phyloP scores from a whole-genome alignment of 2,113 vertebrate genomes.

The Jaculus jaculus region DNA sequence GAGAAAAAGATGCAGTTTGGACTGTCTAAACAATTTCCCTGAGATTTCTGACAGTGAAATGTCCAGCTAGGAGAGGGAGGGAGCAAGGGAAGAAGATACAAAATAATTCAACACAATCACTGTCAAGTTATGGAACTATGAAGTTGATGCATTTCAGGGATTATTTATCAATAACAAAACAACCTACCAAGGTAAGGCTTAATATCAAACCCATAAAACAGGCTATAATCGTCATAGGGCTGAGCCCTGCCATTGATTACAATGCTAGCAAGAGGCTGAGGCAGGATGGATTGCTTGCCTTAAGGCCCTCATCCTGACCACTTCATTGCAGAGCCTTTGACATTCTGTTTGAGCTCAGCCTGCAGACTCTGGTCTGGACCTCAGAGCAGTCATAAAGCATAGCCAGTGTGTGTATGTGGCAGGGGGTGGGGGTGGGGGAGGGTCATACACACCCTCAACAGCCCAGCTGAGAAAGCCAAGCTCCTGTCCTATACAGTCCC shows the following conservation, averaged over 20 bases:
- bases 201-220: background rate
- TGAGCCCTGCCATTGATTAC: background rate
- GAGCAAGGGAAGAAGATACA: too few relatives aligned
- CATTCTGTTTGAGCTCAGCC: background rate
- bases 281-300: background rate
- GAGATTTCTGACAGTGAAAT: background rate
- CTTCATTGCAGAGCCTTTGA: background rate
- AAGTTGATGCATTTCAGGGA: background rate
- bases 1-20: background rate
- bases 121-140: background rate
- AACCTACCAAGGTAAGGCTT: background rate
- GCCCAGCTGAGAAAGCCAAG: fast-evolving
- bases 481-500: fast-evolving
- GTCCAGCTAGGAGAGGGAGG: background rate
- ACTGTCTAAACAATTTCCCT: background rate
- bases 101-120: background rate
- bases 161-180: background rate
- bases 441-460: background rate
- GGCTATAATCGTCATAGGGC: background rate
- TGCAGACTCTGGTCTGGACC: fast-evolving
- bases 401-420: too few relatives aligned
- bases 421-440: too few relatives aligned
- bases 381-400: background rate
- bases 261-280: background rate
- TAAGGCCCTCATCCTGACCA: background rate